A percentile compares a stretch with the other conserved stretches of the same genome.
phyloP scores from a whole-genome alignment of 23 tunicate genomes.

The Botrylloides violaceus region DNA sequence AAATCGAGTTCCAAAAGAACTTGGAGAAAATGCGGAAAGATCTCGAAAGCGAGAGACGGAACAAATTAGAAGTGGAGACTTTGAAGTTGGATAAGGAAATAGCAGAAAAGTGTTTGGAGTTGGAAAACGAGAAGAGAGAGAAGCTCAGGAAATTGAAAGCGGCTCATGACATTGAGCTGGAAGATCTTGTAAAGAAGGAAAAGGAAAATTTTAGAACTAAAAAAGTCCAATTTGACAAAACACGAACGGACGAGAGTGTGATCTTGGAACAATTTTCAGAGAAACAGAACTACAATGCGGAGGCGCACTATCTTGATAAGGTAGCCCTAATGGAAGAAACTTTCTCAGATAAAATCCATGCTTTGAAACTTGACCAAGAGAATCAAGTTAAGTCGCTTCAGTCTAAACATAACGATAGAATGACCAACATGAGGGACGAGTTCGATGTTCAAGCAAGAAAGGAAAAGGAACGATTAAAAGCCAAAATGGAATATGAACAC shows the following conservation, averaged over 20 bases:
- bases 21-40: conserved; percentile 21
- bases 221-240: not conserved
- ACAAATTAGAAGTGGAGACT: conserved; percentile 18
- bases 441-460: conserved; percentile 30
- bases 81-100: conserved; percentile 22
- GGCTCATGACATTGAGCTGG: conserved; percentile 1
- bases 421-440: conserved; percentile 31
- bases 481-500: conserved; percentile 42
- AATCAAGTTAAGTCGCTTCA: conserved; percentile 31
- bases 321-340: conserved; percentile 15
- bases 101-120: conserved; percentile 30
- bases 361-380: conserved; percentile 46
- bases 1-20: conserved; percentile 14
- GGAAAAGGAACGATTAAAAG: conserved; percentile 36
- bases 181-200: not conserved
- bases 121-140: conserved; percentile 11
- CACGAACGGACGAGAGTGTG: not conserved
- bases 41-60: not conserved
- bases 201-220: not conserved
- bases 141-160: not conserved
- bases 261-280: not conserved
- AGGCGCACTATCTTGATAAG: conserved; percentile 4
- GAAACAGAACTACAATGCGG: not conserved
- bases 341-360: conserved; percentile 34
- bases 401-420: conserved; percentile 26